phyloP scores from a whole-genome alignment of 2,888 invertebrate genomes.

The Pteria penguin region DNA sequence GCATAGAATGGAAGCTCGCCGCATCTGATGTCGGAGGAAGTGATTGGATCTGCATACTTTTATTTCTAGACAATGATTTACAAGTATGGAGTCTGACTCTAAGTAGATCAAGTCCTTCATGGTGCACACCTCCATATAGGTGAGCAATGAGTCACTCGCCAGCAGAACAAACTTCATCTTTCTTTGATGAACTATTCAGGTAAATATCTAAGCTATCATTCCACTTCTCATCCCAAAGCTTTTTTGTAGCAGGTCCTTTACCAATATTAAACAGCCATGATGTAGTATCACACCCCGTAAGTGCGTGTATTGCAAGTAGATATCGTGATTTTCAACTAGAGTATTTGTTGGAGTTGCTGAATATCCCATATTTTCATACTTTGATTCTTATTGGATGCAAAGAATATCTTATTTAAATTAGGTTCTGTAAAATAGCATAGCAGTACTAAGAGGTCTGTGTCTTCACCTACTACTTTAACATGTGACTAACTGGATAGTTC shows the following conservation, averaged over 20 bases:
- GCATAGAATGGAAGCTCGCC: constrained; percentile 2
- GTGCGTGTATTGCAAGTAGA: background rate
- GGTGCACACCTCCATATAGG: background rate
- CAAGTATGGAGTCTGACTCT: background rate
- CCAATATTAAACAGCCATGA: constrained; percentile 8
- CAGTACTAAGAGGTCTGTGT: constrained; percentile 10
- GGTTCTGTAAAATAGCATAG: constrained; percentile 7
- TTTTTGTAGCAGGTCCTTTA: constrained; percentile 14
- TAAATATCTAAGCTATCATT: background rate
- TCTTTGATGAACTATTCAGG: background rate
- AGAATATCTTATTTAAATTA: background rate
- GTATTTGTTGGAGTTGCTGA: background rate
- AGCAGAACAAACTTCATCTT: background rate
- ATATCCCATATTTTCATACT: background rate
- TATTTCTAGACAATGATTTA: background rate
- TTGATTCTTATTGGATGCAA: background rate
- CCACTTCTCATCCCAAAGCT: background rate
- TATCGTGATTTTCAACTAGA: background rate
- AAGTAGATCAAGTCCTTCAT: constrained; percentile 10
- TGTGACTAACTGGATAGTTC: background rate
- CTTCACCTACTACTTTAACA: constrained; percentile 11
- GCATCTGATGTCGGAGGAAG: constrained; percentile 18
- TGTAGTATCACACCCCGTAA: constrained; percentile 14
- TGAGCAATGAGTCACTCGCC: background rate
- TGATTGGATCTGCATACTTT: constrained; percentile 5